Evolutionary conservation across 2,797 vertebrate species (phyloP), one percentile per base, ranked within the genome.

Genomic region (Oreonectes daqikongensis): DNA sequence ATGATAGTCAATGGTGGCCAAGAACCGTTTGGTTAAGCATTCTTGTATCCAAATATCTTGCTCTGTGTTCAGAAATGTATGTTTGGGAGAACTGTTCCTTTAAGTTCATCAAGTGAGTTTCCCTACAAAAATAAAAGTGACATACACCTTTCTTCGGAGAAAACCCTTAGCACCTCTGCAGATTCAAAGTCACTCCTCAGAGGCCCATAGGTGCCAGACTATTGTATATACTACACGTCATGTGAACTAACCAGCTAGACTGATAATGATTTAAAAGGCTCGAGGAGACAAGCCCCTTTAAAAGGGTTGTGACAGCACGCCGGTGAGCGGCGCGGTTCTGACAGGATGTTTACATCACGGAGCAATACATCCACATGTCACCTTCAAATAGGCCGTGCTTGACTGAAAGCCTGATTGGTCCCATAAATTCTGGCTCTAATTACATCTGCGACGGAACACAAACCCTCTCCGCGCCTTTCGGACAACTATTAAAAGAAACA

Each of bases 251-350:
- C 87, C 83, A 79, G 88, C 84, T 70, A 66, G 83, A 86, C 88
- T 87, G 89, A 90, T 89, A 89, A 89, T 91, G 90, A 91, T 92
- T 92, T 92, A 92, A 92, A 92, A 91, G 87, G 88, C 86, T 88
- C 0, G 84, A 84, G 82, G 83, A 88, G 87, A 89, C 88, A 89
- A 87, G 88, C 84, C 85, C 85, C 83, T 89, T 87, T 90, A 88
- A 88, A 87, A 91, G 90, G 84, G 85, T 88, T 81, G 87, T 89
- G 89, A 90, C 90, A 80, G 78, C 71, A 64, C 82, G 86, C 88
- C 76, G 72, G 73, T 77, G 65, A 71, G 63, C 70, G n/a, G n/a
- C 40, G 50, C 32, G 84, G 83, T 88, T 83, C 87, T 88, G 87
- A 89, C 90, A 81, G 81, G 67, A 71, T 83, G 88, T 90, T 88